Percentiles rank a stretch among this genome's conserved stretches.
Conservation (phyloP, 1,140 invertebrate genomes). For the Acromyrmex echinatior region DNA sequence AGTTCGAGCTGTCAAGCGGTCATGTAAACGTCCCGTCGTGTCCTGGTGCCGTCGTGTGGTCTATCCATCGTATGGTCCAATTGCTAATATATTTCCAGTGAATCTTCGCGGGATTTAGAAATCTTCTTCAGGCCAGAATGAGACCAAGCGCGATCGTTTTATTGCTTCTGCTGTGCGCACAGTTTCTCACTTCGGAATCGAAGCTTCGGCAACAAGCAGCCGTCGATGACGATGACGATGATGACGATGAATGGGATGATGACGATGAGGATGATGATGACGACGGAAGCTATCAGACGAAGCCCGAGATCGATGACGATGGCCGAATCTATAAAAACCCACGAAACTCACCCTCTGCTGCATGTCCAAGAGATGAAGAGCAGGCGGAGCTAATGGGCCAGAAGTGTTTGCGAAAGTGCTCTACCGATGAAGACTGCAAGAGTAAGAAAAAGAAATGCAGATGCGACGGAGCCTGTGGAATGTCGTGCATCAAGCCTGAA, state of each 20-base stretch:
- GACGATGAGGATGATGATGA: conserved; percentile 88
- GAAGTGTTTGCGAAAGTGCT: conserved; percentile 97
- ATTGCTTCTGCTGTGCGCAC: conserved; percentile 77
- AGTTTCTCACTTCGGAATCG: conserved; percentile 78
- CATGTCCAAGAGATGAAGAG: conserved; percentile 94
- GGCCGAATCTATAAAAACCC: conserved; percentile 95
- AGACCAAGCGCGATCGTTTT: conserved; percentile 77
- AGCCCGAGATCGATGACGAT: conserved; percentile 89
- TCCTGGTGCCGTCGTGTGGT: conserved; percentile 8
- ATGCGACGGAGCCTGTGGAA: conserved; percentile 98
- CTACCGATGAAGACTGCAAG: conserved; percentile 97
- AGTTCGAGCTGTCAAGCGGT: conserved; percentile 35
- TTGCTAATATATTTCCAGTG: conserved; percentile 25
- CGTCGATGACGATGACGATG: conserved; percentile 82
- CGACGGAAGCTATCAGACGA: conserved; percentile 88
- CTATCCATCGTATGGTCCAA: neutral
- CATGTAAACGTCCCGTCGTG: conserved; percentile 51
- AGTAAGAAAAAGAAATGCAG: conserved; percentile 98
- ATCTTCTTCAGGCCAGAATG: conserved; percentile 73
- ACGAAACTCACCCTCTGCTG: conserved; percentile 93
- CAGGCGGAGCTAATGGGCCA: conserved; percentile 90
- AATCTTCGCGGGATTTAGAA: conserved; percentile 34
- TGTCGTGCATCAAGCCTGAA: conserved; percentile 98
- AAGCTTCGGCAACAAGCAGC: conserved; percentile 82
- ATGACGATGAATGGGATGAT: conserved; percentile 87